Percentiles rank a stretch among this genome's conserved stretches.
Evolutionary conservation across 2,797 vertebrate genomes (phyloP).

Genomic region (Xyrichtys novacula): DNA sequence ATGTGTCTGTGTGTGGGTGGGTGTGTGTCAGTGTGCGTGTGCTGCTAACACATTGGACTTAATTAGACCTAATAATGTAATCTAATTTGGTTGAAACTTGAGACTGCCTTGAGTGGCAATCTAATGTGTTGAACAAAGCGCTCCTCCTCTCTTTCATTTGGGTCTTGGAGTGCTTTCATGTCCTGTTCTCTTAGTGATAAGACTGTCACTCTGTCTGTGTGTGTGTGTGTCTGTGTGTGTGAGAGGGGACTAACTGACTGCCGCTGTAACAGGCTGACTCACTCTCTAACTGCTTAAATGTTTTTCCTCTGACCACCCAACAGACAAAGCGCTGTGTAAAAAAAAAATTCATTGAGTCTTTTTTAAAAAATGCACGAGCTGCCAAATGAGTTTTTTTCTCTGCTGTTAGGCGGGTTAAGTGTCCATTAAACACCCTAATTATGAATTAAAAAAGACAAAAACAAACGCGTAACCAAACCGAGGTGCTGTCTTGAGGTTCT

Average conservation of each 20-base stretch:
- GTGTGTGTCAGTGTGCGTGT: constrained; percentile 32
- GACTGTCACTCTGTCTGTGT: constrained; percentile 41
- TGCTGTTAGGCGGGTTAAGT: constrained; percentile 17
- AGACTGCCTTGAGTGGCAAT: constrained; percentile 84
- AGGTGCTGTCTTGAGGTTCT: not conserved
- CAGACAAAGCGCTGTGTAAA: constrained; percentile 33
- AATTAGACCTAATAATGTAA: constrained; percentile 86
- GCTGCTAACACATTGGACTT: constrained; percentile 74
- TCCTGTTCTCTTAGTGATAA: constrained; percentile 77
- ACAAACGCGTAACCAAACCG: not conserved
- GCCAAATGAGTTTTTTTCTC: constrained; percentile 22
- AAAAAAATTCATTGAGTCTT: constrained; percentile 13
- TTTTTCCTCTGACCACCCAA: constrained; percentile 55
- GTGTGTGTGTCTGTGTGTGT: constrained; percentile 9
- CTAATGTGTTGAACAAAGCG: constrained; percentile 81
- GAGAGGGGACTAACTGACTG: constrained; percentile 55
- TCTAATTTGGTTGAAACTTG: constrained; percentile 85
- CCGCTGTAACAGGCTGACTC: constrained; percentile 51
- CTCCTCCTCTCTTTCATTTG: constrained; percentile 77
- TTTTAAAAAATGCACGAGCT: constrained; percentile 21
- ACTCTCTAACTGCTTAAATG: constrained; percentile 31
- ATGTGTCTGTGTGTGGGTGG: constrained; percentile 22
- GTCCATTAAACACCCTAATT: constrained; percentile 13
- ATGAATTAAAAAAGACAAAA: not conserved
- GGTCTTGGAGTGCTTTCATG: constrained; percentile 76